Evolutionary conservation across 2,113 vertebrate species (phyloP).

Genomic region (Pleuronectes platessa): DNA sequence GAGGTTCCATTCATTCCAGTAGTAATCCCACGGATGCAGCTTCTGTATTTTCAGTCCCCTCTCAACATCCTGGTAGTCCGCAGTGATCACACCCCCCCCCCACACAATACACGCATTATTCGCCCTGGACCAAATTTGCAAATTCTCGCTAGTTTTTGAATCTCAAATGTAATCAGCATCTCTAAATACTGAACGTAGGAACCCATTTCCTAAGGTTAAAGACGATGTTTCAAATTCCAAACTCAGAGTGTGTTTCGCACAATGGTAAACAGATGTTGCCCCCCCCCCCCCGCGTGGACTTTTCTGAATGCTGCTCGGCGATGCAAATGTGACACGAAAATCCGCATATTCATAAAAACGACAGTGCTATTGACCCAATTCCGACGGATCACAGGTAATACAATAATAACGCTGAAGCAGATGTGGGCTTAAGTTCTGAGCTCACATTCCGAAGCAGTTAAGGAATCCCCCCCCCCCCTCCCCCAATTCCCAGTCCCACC

Average conservation of each 20-base stretch:
- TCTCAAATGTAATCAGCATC: conserved; percentile 71
- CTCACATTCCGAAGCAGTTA: conserved; percentile 52
- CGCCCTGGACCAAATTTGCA: conserved; percentile 53
- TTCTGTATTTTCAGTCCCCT: conserved; percentile 55
- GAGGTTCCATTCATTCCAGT: conserved; percentile 33
- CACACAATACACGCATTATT: conserved; percentile 62
- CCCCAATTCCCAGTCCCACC: conserved; percentile 32
- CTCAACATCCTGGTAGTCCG: conserved; percentile 20
- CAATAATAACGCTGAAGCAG: conserved; percentile 48
- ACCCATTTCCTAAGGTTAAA: conserved; percentile 56
- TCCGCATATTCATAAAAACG: conserved; percentile 56
- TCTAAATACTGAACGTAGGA: conserved; percentile 50
- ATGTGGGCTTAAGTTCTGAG: conserved; percentile 51
- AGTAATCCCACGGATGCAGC: conserved; percentile 21
- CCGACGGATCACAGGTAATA: conserved; percentile 56
- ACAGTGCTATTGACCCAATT: conserved; percentile 44
- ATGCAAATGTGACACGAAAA: conserved; percentile 53
- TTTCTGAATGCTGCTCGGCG: conserved; percentile 32
- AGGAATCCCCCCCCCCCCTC: conserved; percentile 52
- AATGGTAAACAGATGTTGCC: conserved; percentile 64
- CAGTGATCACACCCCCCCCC: conserved; percentile 11
- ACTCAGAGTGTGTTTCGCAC: conserved; percentile 33
- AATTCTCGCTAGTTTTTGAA: conserved; percentile 62
- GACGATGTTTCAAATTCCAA: conserved; percentile 56
- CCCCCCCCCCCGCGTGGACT: neutral